phyloP scores from a whole-genome alignment of 1,140 invertebrate species.

The Drosophila lacertosa region DNA sequence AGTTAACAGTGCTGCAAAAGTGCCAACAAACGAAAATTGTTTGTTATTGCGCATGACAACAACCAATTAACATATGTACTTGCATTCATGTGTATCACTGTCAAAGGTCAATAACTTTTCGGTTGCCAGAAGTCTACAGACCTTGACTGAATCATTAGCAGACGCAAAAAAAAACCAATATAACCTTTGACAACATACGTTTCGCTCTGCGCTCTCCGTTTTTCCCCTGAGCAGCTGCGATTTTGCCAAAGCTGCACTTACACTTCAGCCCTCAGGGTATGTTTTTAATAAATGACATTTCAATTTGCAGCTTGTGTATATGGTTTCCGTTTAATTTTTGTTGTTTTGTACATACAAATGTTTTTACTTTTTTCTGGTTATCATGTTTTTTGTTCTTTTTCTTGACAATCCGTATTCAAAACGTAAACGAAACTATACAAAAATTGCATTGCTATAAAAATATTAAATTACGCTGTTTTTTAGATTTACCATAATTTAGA shows the following conservation, averaged over 20 bases:
- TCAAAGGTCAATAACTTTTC: conserved; percentile 73
- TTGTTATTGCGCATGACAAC: conserved; percentile 55
- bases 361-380: conserved; percentile 40
- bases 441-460: conserved; percentile 61
- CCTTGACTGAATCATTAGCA: conserved; percentile 35
- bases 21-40: conserved; percentile 15
- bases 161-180: background rate
- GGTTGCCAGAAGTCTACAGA: conserved; percentile 21
- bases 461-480: conserved; percentile 57
- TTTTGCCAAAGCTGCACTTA: background rate
- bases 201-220: background rate
- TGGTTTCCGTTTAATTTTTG: conserved; percentile 42
- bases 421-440: conserved; percentile 63
- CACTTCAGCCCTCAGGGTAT: no score
- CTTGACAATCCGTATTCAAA: conserved; percentile 32
- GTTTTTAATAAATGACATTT: conserved; percentile 11
- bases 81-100: conserved; percentile 36
- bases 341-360: conserved; percentile 60
- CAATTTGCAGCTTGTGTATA: conserved; percentile 20
- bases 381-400: conserved; percentile 25
- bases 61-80: background rate
- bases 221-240: conserved; percentile 6
- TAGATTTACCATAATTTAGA: conserved; percentile 58
- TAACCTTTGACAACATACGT: background rate
- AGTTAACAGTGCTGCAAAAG: conserved; percentile 28